Evolutionary conservation across 1,140 invertebrate species (phyloP).

Genomic region (Drosophila novamexicana): DNA sequence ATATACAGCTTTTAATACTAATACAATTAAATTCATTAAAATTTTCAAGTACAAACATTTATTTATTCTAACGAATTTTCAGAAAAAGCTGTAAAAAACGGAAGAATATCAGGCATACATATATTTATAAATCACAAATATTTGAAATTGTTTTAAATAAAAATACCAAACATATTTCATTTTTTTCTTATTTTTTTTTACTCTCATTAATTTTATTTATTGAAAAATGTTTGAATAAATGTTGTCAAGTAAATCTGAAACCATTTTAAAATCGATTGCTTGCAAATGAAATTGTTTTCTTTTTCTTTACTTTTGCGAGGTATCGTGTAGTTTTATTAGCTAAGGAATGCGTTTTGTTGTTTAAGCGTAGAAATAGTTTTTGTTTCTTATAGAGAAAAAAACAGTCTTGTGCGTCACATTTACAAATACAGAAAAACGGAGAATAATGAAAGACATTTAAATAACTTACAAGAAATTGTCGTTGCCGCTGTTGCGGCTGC

Average conservation of each 20-base stretch:
- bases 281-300: too few species aligned
- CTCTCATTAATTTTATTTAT: conserved; percentile 13
- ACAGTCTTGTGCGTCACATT: conserved; percentile 33
- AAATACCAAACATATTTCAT: conserved; percentile 6
- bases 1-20: neutral
- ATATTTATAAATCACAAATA: neutral
- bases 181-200: neutral
- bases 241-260: neutral
- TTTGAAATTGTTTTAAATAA: neutral
- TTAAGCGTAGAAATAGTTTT: conserved; percentile 44
- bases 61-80: neutral
- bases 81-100: neutral
- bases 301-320: too few species aligned
- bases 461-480: conserved; percentile 84
- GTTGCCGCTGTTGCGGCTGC: conserved; percentile 55
- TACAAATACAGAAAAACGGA: conserved; percentile 28
- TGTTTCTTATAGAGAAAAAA: conserved; percentile 31
- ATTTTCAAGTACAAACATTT: too few species aligned
- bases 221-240: conserved; percentile 5
- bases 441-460: conserved; percentile 45
- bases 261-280: too few species aligned
- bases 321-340: neutral
- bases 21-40: too few species aligned
- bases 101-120: neutral
- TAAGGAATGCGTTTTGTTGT: neutral